These are phyloP conservation scores for Marmota flaviventris DNA, from an alignment of 2,113 vertebrate species.

Conservation along the genomic window DNA sequence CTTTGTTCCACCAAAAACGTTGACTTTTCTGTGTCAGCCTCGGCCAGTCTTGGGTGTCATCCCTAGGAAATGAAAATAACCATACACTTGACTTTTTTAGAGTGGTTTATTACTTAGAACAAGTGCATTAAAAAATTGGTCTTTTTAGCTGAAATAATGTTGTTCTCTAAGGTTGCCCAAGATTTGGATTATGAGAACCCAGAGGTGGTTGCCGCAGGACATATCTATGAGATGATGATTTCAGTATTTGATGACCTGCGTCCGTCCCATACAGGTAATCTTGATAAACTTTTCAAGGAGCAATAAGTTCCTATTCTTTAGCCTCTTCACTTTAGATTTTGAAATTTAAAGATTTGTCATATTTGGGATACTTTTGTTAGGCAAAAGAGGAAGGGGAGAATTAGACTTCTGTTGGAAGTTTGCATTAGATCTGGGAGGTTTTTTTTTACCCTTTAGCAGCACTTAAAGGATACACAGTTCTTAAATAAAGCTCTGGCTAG, in stretches of 20 bases:
- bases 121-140: background rate
- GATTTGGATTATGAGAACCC: constrained; percentile 76
- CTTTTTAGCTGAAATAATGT: constrained; percentile 8
- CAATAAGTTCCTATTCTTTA: background rate
- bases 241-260: constrained; percentile 56
- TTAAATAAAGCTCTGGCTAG: background rate
- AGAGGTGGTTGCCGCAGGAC: constrained; percentile 63
- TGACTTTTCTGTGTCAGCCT: background rate
- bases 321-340: background rate
- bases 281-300: constrained; percentile 10
- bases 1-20: background rate
- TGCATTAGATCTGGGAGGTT: background rate
- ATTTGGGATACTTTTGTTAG: background rate
- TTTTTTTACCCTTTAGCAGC: background rate
- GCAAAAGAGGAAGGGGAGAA: background rate
- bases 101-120: constrained; percentile 10
- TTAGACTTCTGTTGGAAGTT: background rate
- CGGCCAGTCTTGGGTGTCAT: background rate
- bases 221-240: constrained; percentile 57
- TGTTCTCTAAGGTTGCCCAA: constrained; percentile 62
- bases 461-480: background rate
- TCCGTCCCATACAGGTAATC: constrained; percentile 75
- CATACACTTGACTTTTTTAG: background rate
- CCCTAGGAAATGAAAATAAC: background rate
- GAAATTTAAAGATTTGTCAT: background rate